These are phyloP conservation scores for Morbakka virulenta DNA, from an alignment of 30 jellyfish, hydroid and myxozoan genomes.

Conservation along the genomic window DNA sequence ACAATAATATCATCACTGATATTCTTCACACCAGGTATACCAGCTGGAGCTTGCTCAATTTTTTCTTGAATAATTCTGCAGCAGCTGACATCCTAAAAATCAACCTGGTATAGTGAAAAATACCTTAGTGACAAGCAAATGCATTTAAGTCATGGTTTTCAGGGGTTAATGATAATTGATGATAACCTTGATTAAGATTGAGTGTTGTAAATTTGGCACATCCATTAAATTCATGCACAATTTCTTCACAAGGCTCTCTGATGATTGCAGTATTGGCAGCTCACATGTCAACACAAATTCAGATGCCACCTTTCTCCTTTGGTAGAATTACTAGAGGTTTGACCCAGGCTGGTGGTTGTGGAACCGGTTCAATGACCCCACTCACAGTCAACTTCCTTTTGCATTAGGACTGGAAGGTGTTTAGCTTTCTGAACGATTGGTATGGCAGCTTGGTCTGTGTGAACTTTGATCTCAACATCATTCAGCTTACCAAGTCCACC, in stretches of 20 bases:
- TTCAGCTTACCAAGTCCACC: no score
- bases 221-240: no score
- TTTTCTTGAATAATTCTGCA: constrained; percentile 30
- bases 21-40: no score
- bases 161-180: constrained; percentile 2
- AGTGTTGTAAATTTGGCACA: no score
- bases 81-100: constrained; percentile 32
- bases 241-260: constrained; percentile 34
- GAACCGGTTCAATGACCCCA: constrained; percentile 40
- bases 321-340: constrained; percentile 27
- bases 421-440: no score
- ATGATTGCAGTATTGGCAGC: constrained; percentile 39
- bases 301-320: constrained; percentile 2
- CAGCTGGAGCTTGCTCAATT: no score
- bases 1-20: no score
- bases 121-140: constrained; percentile 21
- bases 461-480: no score
- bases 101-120: neutral
- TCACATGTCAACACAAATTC: constrained; percentile 36
- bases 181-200: no score
- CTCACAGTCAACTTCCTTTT: no score
- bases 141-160: constrained; percentile 23
- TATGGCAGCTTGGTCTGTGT: neutral
- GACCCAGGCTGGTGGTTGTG: no score
- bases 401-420: no score